Evolutionary conservation across 2,113 vertebrate genomes (phyloP).

Genomic region (Macrotus californicus): DNA sequence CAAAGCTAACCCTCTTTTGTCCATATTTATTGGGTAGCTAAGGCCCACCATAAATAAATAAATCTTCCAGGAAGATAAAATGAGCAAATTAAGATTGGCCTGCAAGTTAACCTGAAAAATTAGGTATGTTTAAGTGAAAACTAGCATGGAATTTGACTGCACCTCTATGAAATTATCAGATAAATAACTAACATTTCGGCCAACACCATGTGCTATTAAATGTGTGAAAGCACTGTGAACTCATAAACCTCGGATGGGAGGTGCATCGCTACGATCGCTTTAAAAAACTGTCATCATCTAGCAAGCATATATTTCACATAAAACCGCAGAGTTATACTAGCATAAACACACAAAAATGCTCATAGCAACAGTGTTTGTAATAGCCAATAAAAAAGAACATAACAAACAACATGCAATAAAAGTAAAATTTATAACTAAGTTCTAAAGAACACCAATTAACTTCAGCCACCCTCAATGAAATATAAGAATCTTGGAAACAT

Average conservation of each 20-base stretch:
- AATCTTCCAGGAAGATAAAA: neutral
- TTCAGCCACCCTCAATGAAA: neutral
- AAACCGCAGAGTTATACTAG: neutral
- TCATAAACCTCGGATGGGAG: neutral
- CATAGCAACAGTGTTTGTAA: neutral
- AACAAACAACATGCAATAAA: neutral
- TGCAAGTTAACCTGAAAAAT: neutral
- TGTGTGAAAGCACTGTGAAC: neutral
- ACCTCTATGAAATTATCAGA: neutral
- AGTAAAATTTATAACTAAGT: neutral
- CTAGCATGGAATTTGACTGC: neutral
- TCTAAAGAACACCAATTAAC: neutral
- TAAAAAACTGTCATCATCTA: neutral
- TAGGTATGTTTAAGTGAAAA: neutral
- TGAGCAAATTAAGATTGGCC: neutral
- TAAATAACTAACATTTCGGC: neutral
- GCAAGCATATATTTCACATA: neutral
- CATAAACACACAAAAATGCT: neutral
- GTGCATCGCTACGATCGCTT: neutral
- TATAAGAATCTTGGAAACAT: neutral
- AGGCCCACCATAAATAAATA: neutral
- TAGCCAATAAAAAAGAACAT: neutral
- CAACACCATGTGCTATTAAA: neutral
- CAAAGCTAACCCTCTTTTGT: neutral
- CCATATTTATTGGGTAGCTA: neutral